A percentile compares a stretch with the other conserved stretches of the same genome.
Conservation (phyloP, 2,797 vertebrate species). For the Erethizon dorsatum region DNA sequence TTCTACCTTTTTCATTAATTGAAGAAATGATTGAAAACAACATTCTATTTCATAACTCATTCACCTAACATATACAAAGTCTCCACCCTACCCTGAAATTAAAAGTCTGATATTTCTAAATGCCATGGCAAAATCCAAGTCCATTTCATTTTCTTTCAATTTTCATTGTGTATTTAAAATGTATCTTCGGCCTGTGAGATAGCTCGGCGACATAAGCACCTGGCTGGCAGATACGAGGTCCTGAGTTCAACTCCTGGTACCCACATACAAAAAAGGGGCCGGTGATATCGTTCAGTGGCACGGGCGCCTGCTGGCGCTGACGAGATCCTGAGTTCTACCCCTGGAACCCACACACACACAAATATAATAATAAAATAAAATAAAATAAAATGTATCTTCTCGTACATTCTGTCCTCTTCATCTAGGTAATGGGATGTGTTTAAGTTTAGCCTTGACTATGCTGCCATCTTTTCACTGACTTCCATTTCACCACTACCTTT, state of each 20-base stretch:
- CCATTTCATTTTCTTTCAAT: background rate
- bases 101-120: background rate
- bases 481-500: background rate
- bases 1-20: background rate
- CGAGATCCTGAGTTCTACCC: too few relatives aligned
- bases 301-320: too few relatives aligned
- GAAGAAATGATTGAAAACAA: background rate
- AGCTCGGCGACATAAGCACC: too few relatives aligned
- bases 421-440: background rate
- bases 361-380: too few relatives aligned
- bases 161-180: background rate
- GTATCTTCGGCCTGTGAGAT: background rate
- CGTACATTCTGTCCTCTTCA: background rate
- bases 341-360: too few relatives aligned
- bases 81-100: background rate
- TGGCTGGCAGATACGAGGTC: too few relatives aligned
- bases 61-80: background rate
- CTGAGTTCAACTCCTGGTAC: too few relatives aligned
- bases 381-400: background rate
- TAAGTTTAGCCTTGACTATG: background rate
- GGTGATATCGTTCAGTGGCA: too few relatives aligned
- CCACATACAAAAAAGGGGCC: too few relatives aligned
- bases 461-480: background rate
- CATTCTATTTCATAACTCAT: background rate
- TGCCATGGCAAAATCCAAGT: background rate